A percentile compares a stretch with the other conserved stretches of the same genome.
phyloP scores from a whole-genome alignment of 2,113 vertebrate species.

The Myiozetetes cayanensis region DNA sequence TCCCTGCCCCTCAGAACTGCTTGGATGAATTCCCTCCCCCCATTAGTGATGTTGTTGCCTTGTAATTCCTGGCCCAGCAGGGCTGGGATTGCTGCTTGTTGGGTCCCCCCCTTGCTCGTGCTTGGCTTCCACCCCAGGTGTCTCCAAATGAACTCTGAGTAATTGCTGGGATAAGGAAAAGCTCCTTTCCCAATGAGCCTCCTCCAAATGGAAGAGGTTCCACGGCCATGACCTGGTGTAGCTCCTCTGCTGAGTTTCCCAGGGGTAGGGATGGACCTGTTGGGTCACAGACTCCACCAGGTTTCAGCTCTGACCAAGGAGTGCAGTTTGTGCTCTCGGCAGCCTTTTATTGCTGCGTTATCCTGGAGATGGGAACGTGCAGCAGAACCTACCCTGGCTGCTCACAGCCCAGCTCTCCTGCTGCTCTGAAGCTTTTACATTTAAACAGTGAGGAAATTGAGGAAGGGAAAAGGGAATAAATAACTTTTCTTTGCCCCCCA shows the following conservation, averaged over 20 bases:
- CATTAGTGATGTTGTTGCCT: background rate
- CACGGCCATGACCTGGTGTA: background rate
- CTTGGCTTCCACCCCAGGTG: background rate
- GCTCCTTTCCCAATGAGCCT: background rate
- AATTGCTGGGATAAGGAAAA: background rate
- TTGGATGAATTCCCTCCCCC: background rate
- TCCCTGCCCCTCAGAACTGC: background rate
- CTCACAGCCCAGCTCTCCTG: background rate
- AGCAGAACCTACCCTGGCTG: background rate
- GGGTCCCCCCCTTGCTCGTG: background rate
- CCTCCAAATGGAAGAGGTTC: fast-evolving
- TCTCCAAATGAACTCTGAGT: background rate
- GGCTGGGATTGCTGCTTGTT: background rate
- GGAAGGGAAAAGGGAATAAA: background rate
- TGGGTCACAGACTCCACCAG: background rate
- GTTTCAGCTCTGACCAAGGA: background rate
- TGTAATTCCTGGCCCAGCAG: background rate
- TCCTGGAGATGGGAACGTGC: background rate
- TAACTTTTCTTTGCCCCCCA: background rate
- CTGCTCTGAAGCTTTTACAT: background rate
- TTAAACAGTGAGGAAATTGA: background rate
- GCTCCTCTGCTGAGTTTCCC: background rate
- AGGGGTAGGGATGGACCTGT: background rate
- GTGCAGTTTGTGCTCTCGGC: background rate
- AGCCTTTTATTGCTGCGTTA: background rate